Evolutionary conservation across 2,113 vertebrate species (phyloP).

Genomic region (Lepisosteus oculatus): DNA sequence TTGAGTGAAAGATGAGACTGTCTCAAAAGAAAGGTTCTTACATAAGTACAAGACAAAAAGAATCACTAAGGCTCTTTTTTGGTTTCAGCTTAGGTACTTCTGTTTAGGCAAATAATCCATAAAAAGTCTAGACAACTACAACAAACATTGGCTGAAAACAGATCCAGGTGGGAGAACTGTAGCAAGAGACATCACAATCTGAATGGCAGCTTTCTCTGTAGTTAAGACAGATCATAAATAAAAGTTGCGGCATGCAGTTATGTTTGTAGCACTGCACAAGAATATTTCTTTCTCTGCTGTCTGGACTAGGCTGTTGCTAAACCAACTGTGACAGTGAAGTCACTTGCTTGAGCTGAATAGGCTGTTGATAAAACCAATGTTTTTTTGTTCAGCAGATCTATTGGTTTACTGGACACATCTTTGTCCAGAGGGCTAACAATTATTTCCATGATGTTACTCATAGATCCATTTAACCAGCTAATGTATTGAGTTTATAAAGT

Average conservation of each 20-base stretch:
- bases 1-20: too few relatives aligned
- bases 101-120: too few relatives aligned
- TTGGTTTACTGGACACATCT: constrained; percentile 26
- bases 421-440: constrained; percentile 40
- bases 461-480: constrained; percentile 43
- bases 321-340: constrained; percentile 17
- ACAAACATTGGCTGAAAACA: too few relatives aligned
- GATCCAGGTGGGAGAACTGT: too few relatives aligned
- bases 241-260: not conserved
- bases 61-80: too few relatives aligned
- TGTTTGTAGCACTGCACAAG: not conserved
- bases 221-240: not conserved
- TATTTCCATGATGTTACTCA: constrained; percentile 66
- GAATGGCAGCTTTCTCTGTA: not conserved
- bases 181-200: not conserved
- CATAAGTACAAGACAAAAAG: too few relatives aligned
- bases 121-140: too few relatives aligned
- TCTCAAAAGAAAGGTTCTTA: too few relatives aligned
- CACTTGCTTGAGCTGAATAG: constrained; percentile 20
- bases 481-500: constrained; percentile 15
- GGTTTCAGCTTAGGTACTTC: too few relatives aligned
- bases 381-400: constrained; percentile 24
- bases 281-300: not conserved
- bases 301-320: not conserved
- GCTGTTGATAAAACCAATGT: constrained; percentile 32